Evolutionary conservation across 1,140 invertebrate genomes (phyloP).

Genomic region (Limonius californicus): DNA sequence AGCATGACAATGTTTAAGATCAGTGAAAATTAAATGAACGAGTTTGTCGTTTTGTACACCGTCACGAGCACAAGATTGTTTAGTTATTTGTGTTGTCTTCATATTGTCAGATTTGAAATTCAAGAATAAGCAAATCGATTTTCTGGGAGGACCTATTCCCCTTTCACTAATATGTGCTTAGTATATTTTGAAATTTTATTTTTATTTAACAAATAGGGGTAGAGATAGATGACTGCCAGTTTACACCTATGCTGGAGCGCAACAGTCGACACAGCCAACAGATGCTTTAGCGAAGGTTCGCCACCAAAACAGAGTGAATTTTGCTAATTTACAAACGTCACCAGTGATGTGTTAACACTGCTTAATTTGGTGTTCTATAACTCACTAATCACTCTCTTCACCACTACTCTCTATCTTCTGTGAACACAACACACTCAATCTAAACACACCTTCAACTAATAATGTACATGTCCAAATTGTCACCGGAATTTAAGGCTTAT

Average conservation of each 20-base stretch:
- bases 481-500: too few relatives aligned
- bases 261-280: constrained; percentile 12
- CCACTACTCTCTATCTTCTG: not conserved
- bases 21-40: too few relatives aligned
- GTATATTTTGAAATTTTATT: constrained; percentile 11
- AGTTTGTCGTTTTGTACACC: too few relatives aligned
- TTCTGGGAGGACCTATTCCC: not conserved
- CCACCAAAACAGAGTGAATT: constrained; percentile 1
- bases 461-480: too few relatives aligned
- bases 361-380: not conserved
- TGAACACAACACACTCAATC: not conserved
- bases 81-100: too few relatives aligned
- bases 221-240: constrained; percentile 12
- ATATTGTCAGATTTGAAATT: too few relatives aligned
- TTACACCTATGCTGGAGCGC: constrained; percentile 10
- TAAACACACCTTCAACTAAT: too few relatives aligned
- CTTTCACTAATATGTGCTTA: not conserved
- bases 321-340: not conserved
- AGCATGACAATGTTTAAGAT: too few relatives aligned
- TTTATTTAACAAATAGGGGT: constrained; percentile 9
- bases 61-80: too few relatives aligned
- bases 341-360: not conserved
- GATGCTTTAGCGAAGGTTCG: constrained; percentile 14
- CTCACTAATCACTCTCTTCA: not conserved
- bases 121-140: not conserved